Base-by-base conservation (phyloP, 2,797 vertebrate genomes). In the Thaleichthys pacificus region DNA sequence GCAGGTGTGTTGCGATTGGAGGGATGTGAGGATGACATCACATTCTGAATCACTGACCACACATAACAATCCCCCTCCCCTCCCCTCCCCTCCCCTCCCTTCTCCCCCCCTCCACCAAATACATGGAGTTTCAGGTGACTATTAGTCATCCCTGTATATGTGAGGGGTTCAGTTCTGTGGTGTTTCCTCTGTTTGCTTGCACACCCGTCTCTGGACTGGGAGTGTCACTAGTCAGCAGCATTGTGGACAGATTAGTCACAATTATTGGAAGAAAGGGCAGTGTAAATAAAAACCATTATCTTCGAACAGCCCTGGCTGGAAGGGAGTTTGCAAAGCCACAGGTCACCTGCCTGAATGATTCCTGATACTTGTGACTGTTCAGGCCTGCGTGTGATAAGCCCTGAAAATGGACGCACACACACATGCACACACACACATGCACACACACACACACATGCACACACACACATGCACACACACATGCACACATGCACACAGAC, bases 211-310 rank as follows among this genome's bases (percentile, higher is more conserved):
- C 74, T 76, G 28, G 54, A 56, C 58, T 62, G 35, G 54, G 38
- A 35, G 66, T 56, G 8, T 47, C 21, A 64, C n/a, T 19, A 47
- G 12, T 68, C 65, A 28, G 57, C 42, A 35, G 57, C 68, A 64
- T 61, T 68, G 56, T 76, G 51, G 32, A 51, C 58, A 72, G 70
- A 72, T 72, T 69, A 62, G 75, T 72, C 65, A 71, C 30, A 70
- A 66, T 54, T 76, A 72, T 71, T 63, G 58, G 60, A 66, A 61
- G 63, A 61, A 72, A 68, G 57, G 62, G 65, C 66, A 17, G 22
- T 22, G 42, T 58, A 63, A 56, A 61, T 71, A 68, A 57, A 64
- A 35, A 49, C 63, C 30, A 68, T 64, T 57, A 51, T 58, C 58
- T 63, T 66, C 17, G 58, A 72, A 58, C 24, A 64, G 56, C 47